Evolutionary conservation across 2,113 vertebrate genomes (phyloP).

Genomic region (Toxotes jaculatrix): DNA sequence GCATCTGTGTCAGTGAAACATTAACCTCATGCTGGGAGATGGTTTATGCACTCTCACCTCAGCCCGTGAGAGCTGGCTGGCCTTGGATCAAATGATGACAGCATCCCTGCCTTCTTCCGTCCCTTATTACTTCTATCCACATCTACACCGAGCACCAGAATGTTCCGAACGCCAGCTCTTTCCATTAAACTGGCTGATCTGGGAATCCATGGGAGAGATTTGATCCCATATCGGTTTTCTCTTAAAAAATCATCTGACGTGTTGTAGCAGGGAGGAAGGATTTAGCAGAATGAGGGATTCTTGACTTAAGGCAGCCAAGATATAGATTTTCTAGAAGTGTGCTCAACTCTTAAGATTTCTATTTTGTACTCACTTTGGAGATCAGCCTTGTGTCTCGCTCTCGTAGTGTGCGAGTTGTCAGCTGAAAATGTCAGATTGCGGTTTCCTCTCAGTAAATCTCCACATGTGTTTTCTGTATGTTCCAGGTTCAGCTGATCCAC

Average conservation of each 20-base stretch:
- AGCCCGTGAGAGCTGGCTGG: conserved; percentile 22
- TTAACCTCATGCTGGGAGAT: conserved; percentile 51
- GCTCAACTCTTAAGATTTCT: conserved; percentile 1
- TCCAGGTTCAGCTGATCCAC: conserved; percentile 98
- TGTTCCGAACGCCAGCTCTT: conserved; percentile 12
- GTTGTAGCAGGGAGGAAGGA: conserved; percentile 3
- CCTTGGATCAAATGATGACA: conserved; percentile 40
- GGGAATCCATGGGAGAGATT: conserved; percentile 22
- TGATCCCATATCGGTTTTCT: conserved; percentile 50
- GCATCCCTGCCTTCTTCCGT: conserved; percentile 21
- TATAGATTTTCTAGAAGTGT: conserved; percentile 12
- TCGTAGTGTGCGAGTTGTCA: conserved; percentile 1
- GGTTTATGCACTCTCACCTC: conserved; percentile 38
- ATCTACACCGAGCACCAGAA: conserved; percentile 16
- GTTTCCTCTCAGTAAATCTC: conserved; percentile 10
- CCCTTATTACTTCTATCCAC: conserved; percentile 31
- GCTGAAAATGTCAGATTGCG: background rate
- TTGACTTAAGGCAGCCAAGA: background rate
- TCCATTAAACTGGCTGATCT: conserved; percentile 8
- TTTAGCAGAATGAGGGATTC: conserved; percentile 4
- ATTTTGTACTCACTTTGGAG: background rate
- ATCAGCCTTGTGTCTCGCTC: background rate
- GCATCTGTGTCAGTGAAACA: conserved; percentile 55
- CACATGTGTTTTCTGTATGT: conserved; percentile 37
- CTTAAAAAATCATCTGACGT: conserved; percentile 47